Percentiles rank a stretch among this genome's conserved stretches.
phyloP scores from a whole-genome alignment of 2,888 invertebrate species.

The Ophioninae sp. region DNA sequence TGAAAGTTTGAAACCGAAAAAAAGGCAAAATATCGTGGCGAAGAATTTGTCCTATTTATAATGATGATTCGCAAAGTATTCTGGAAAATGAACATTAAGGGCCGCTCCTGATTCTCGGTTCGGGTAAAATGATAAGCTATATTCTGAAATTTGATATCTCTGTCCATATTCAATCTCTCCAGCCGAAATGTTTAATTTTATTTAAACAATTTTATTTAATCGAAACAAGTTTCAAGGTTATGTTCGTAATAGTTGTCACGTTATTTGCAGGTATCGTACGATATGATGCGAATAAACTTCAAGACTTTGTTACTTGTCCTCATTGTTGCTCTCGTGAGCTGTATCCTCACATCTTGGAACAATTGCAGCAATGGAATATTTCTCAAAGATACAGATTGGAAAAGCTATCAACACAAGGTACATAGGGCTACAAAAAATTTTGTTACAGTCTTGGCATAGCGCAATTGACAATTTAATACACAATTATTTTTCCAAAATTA shows the following conservation, averaged over 20 bases:
- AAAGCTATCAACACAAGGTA: constrained; percentile 76
- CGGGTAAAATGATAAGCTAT: constrained; percentile 40
- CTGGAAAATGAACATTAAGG: constrained; percentile 21
- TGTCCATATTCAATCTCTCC: background rate
- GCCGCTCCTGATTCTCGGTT: constrained; percentile 46
- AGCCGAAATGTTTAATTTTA: background rate
- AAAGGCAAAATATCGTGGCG: background rate
- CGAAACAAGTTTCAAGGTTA: background rate
- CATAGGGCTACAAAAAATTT: background rate
- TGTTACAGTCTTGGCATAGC: too few species aligned
- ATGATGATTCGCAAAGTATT: constrained; percentile 11
- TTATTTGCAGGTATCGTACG: constrained; percentile 71
- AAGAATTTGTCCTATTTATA: background rate
- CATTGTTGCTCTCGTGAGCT: constrained; percentile 83
- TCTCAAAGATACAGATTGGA: constrained; percentile 76
- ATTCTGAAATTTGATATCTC: background rate
- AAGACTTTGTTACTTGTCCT: constrained; percentile 86
- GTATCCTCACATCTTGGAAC: constrained; percentile 89
- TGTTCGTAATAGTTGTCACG: constrained; percentile 1
- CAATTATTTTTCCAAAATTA: too few species aligned
- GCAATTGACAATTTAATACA: too few species aligned
- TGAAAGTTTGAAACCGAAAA: background rate
- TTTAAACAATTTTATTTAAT: background rate
- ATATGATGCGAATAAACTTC: constrained; percentile 91
- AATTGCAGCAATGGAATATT: constrained; percentile 86